Base-by-base conservation (phyloP, 2,113 vertebrate genomes). In the Phalacrocorax pelagicus region DNA sequence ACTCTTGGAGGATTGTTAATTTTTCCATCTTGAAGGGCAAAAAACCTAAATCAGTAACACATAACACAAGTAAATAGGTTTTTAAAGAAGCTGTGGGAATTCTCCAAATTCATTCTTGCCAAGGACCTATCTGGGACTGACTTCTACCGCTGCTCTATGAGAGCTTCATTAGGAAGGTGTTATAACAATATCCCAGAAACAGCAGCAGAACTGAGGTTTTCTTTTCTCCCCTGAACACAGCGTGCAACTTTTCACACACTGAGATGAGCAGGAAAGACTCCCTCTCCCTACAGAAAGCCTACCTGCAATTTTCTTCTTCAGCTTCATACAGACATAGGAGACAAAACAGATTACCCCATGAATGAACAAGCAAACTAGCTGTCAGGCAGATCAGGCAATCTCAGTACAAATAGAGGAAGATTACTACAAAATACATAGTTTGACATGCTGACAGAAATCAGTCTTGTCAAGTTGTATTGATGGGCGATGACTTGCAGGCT, bases 271-370 rank as follows among this genome's bases (percentile, higher is more conserved):
- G 58, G 24, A 77, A 91, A 69, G 67, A 52, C 47, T 63, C 26
- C 20, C 10, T 51, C 58, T 61, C 44, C 32, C 12, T 89, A 84
- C 26, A 78, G 65, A 92, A 81, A 90, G 5, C 34, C 72, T 54
- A 92, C 87, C 42, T 71, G 55, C n/a, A 89, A 84, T 96, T 93
- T 96, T 93, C 82, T 82, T 92, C 93, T 91, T 87, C 74, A 86
- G 86, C 72, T 96, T 86, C 75, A 52, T 58, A 81, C 4, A 90
- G 82, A 79, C 10, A 16, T 36, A 84, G 72, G 72, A 95, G 91
- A 93, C 92, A 95, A 96, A 95, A 91, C 67, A 93, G 92, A 96
- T 94, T 84, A 95, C n/a, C 36, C 65, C 72, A 81, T 52, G 88
- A 97, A 96, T 54, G 74, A 96, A 88, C 46, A 73, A 95, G 86